Evolutionary conservation across 2,888 invertebrate species (phyloP), one percentile per base, ranked within the genome.

Genomic region (Phaedon cochleariae): DNA sequence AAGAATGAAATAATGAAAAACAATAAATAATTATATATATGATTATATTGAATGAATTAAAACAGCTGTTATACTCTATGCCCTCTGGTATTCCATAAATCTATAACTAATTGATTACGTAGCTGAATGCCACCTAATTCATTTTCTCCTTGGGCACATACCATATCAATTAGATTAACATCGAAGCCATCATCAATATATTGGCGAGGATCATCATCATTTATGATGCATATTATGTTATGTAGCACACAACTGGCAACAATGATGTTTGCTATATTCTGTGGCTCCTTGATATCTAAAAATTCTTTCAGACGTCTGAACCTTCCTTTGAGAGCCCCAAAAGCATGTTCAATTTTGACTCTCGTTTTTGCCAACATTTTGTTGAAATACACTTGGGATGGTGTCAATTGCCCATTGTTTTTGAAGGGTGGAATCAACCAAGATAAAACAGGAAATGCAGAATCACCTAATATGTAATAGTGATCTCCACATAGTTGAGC

Each of bases 311-410:
- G 9, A 12, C 58, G 17, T 45, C 58, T 41, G 46, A 58, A 58
- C 21, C 59, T 26, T 31, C 59, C 49, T 59, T 59, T 29, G 18
- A 49, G 31, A 48, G 17, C 29, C 18, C 31, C 49, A 59, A 49
- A 59, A 3, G 59, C 59, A 18, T 49, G 34, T 48, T 59, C 59
- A 31, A 59, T 49, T 49, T 48, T 59, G 12, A 48, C 59, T 59
- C 46, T 46, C 12, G 59, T 59, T 48, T 59, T 48, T 48, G 59
- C 26, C 15, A 31, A 15, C 31, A 46, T 48, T 31, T 59, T 31
- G 29, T 31, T 31, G 29, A 22, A 49, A 49, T 22, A 26, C 5
- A 21, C 22, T 49, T 22, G 12, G 21, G 26, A 0, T 15, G 22
- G 22, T 49, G 21, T n/a, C n/a, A n/a, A n/a, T n/a, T n/a, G n/a